phyloP scores from a whole-genome alignment of 2,797 vertebrate genomes.

The Enteromius afrohamiltoni region DNA sequence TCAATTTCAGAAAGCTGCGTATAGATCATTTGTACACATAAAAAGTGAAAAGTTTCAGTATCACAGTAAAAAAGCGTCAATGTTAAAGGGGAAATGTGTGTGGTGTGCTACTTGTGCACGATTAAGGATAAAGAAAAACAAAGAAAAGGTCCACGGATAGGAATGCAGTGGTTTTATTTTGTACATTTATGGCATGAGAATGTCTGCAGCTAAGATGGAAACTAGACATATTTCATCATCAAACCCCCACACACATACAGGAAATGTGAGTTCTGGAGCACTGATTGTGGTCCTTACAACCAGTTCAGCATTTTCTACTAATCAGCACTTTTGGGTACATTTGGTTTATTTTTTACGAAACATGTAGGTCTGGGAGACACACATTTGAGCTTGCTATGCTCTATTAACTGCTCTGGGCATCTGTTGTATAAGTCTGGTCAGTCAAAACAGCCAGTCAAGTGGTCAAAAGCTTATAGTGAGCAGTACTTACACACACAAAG shows the following conservation, averaged over 20 bases:
- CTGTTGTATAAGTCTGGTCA: slow-evolving; percentile 14
- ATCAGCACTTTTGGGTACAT: not conserved
- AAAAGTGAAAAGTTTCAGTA: not conserved
- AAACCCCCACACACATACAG: slow-evolving; percentile 1
- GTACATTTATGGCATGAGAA: not conserved
- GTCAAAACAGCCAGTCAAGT: slow-evolving; percentile 30
- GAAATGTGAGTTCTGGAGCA: slow-evolving; percentile 26
- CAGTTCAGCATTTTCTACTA: not conserved
- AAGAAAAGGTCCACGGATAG: not conserved
- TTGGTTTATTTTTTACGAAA: not conserved
- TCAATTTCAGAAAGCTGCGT: not conserved
- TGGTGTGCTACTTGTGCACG: not conserved
- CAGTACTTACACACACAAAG: slow-evolving; percentile 24
- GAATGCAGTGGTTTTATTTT: not conserved
- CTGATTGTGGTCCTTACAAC: not conserved
- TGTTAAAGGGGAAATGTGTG: not conserved
- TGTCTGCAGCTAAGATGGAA: not conserved
- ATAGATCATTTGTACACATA: not conserved
- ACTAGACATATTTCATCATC: not conserved
- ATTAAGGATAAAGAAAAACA: not conserved
- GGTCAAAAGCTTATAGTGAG: slow-evolving; percentile 4
- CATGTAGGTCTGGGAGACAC: not conserved
- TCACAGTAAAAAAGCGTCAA: not conserved
- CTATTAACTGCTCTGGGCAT: slow-evolving; percentile 9
- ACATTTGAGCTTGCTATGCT: not conserved